Conservation (phyloP, 1,140 invertebrate species). For the Ceratosolen solmsi region DNA sequence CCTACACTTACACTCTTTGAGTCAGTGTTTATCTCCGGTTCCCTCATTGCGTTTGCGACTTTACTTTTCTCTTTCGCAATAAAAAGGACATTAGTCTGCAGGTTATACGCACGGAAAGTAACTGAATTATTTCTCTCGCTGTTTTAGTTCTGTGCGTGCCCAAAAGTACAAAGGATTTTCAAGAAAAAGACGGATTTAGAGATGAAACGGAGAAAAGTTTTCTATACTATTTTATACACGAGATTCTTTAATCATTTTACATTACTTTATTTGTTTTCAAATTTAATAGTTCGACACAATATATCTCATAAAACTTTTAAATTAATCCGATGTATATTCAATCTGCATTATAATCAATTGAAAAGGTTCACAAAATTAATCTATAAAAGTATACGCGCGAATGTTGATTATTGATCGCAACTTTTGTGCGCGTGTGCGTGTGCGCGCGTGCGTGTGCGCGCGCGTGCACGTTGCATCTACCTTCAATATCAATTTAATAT, state of each 20-base stretch:
- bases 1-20: background rate
- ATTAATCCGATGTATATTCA: no score
- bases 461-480: no score
- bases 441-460: no score
- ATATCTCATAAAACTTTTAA: no score
- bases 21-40: background rate
- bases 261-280: background rate
- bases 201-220: background rate
- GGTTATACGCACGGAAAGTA: background rate
- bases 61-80: slow-evolving; percentile 8
- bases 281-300: background rate
- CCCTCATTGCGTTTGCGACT: background rate
- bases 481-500: no score
- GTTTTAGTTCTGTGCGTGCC: background rate
- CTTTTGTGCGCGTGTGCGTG: no score
- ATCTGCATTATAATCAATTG: no score
- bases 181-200: slow-evolving; percentile 3
- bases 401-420: no score
- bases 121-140: slow-evolving; percentile 19
- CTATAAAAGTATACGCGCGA: no score
- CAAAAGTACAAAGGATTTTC: background rate
- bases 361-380: no score
- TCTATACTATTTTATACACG: background rate
- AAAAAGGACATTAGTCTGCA: slow-evolving; percentile 40
- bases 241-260: background rate